A percentile compares a stretch with the other conserved stretches of the same genome.
Evolutionary conservation across 2,113 vertebrate genomes (phyloP).

Genomic region (Alligator sinensis): DNA sequence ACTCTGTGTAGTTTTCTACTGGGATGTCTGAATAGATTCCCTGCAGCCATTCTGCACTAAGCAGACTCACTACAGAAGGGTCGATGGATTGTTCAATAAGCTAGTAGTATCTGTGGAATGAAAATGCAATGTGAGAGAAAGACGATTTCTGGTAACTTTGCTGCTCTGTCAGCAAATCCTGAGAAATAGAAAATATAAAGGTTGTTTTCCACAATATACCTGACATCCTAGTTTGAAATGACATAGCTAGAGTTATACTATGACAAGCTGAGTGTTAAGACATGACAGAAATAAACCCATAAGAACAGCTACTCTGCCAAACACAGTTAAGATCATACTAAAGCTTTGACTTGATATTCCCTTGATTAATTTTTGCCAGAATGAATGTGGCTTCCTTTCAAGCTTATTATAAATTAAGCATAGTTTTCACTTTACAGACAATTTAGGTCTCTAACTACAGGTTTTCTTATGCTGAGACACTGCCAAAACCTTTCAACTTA

Average conservation of each 20-base stretch:
- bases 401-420: constrained; percentile 56
- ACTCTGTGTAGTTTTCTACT: neutral
- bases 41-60: neutral
- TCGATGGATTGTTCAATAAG: constrained; percentile 21
- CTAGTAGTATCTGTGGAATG: constrained; percentile 65
- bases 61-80: neutral
- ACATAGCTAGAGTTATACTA: constrained; percentile 10
- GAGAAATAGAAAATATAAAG: constrained; percentile 27
- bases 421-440: constrained; percentile 52
- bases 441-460: constrained; percentile 22
- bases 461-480: neutral
- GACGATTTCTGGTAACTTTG: neutral
- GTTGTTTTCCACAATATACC: constrained; percentile 26
- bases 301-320: constrained; percentile 59
- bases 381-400: constrained; percentile 41
- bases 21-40: neutral
- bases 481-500: neutral
- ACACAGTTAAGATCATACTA: constrained; percentile 44
- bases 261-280: constrained; percentile 55
- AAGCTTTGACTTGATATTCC: constrained; percentile 55
- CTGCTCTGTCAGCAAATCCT: constrained; percentile 37
- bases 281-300: constrained; percentile 55
- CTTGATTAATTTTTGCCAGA: constrained; percentile 20
- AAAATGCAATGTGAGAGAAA: constrained; percentile 63
- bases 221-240: constrained; percentile 57